Conservation (phyloP, 1,140 invertebrate species). For the Drosophila ficusphila region DNA sequence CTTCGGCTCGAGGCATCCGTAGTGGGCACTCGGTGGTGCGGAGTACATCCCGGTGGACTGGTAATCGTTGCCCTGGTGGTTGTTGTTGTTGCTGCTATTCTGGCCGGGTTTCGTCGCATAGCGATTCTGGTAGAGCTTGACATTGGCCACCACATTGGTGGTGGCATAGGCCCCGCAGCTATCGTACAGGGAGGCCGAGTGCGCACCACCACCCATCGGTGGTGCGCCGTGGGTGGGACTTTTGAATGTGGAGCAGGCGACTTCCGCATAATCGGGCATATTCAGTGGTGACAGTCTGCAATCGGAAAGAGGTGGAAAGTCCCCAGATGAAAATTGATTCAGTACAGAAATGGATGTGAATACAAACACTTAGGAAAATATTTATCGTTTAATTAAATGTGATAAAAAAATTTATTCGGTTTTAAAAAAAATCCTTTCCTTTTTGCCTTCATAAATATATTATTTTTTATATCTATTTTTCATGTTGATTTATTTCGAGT, state of each 20-base stretch:
- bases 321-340: slow-evolving; percentile 56
- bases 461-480: neutral
- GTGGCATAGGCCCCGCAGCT: slow-evolving; percentile 84
- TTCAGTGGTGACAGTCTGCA: slow-evolving; percentile 82
- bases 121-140: slow-evolving; percentile 83
- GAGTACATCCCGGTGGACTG: slow-evolving; percentile 79
- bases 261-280: slow-evolving; percentile 85
- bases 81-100: slow-evolving; percentile 54
- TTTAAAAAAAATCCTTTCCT: too few relatives aligned
- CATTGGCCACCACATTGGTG: slow-evolving; percentile 83
- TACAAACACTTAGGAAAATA: too few relatives aligned
- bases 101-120: slow-evolving; percentile 63
- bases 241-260: slow-evolving; percentile 84
- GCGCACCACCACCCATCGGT: slow-evolving; percentile 22
- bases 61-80: slow-evolving; percentile 65
- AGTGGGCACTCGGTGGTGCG: slow-evolving; percentile 79
- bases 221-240: slow-evolving; percentile 63
- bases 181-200: slow-evolving; percentile 74
- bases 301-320: slow-evolving; percentile 5
- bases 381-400: too few relatives aligned
- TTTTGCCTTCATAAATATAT: too few relatives aligned
- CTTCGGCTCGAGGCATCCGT: slow-evolving; percentile 62
- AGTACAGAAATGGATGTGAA: neutral
- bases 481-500: neutral
- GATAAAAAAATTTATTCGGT: too few relatives aligned